These are phyloP conservation scores for Dendrolimus punctatus DNA, from an alignment of 1,140 invertebrate species.

Conservation along the genomic window DNA sequence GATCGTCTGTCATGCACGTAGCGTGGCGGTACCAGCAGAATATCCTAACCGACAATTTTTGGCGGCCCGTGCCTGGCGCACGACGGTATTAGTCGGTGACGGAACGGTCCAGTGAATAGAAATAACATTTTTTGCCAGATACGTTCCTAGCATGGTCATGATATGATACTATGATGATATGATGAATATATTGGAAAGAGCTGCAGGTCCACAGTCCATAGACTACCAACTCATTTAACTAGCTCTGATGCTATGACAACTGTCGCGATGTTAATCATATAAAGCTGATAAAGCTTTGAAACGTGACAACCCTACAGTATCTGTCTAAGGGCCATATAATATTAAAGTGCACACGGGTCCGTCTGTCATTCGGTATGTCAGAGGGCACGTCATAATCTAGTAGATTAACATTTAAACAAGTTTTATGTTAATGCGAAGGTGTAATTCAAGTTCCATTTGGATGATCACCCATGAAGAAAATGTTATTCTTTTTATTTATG, in stretches of 20 bases:
- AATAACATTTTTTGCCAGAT: no score
- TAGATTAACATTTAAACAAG: slow-evolving; percentile 64
- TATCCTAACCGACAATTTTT: no score
- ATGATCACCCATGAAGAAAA: slow-evolving; percentile 25
- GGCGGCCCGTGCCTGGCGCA: no score
- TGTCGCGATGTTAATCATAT: slow-evolving; percentile 4
- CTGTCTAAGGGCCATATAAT: slow-evolving; percentile 18
- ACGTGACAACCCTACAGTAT: slow-evolving; percentile 6
- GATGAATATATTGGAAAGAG: no score
- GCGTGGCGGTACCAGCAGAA: no score
- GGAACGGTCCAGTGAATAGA: no score
- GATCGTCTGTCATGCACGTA: no score
- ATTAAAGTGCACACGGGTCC: slow-evolving; percentile 29
- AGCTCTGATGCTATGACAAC: slow-evolving; percentile 1
- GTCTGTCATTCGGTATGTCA: slow-evolving; percentile 21
- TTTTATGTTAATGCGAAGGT: slow-evolving; percentile 54
- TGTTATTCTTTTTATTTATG: slow-evolving; percentile 20
- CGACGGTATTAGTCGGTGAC: no score
- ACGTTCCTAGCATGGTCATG: no score
- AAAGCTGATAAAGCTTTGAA: not conserved
- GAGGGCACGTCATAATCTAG: slow-evolving; percentile 47
- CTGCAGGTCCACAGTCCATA: no score
- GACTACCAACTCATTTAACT: no score
- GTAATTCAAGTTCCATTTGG: slow-evolving; percentile 32
- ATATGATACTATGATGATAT: no score